These are phyloP conservation scores for Hippocampus abdominalis DNA, from an alignment of 2,113 vertebrate species.

Conservation along the genomic window DNA sequence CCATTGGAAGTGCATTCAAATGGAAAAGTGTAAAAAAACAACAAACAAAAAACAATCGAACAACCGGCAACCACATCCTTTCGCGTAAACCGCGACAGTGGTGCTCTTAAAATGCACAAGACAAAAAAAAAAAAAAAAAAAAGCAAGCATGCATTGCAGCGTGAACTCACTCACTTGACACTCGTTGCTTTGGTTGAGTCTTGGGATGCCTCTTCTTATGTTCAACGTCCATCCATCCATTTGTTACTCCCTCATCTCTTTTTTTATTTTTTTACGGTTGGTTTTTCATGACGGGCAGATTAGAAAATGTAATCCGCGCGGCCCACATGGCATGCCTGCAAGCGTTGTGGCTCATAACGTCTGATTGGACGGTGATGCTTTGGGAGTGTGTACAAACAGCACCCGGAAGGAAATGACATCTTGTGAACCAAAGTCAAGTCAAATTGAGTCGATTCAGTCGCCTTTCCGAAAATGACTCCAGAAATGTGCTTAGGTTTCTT, in stretches of 20 bases:
- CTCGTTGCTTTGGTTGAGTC: background rate
- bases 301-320: slow-evolving; percentile 56
- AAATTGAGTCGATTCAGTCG: background rate
- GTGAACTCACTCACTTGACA: slow-evolving; percentile 21
- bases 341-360: slow-evolving; percentile 21
- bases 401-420: slow-evolving; percentile 14
- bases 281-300: slow-evolving; percentile 57
- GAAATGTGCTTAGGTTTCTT: background rate
- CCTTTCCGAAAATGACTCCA: background rate
- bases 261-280: slow-evolving; percentile 20
- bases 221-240: slow-evolving; percentile 9
- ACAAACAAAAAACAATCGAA: no score
- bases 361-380: slow-evolving; percentile 11
- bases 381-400: slow-evolving; percentile 1
- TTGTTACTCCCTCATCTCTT: slow-evolving; percentile 16
- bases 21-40: no score
- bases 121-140: background rate
- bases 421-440: slow-evolving; percentile 3
- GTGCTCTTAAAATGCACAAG: background rate
- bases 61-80: slow-evolving; percentile 39
- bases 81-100: slow-evolving; percentile 13
- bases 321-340: slow-evolving; percentile 47
- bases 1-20: no score
- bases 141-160: background rate
- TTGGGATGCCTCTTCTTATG: background rate